A percentile compares a stretch with the other conserved stretches of the same genome.
These are phyloP conservation scores for Numida meleagris DNA, from an alignment of 2,113 vertebrate species.

Conservation along the genomic window DNA sequence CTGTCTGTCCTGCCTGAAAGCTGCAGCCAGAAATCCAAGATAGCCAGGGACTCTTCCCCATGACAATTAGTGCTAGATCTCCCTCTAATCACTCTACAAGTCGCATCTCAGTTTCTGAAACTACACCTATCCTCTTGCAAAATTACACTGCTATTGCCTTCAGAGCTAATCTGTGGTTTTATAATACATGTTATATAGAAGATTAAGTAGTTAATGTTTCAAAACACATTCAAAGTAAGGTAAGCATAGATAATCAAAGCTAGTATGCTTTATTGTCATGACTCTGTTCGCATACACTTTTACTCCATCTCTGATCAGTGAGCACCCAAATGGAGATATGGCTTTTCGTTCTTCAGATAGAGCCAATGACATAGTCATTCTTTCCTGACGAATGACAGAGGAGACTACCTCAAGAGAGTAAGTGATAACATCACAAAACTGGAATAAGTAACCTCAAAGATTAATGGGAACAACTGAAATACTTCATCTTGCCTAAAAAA, in stretches of 20 bases:
- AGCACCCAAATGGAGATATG: neutral
- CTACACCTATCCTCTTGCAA: neutral
- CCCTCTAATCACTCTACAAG: neutral
- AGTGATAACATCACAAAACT: neutral
- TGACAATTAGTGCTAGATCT: neutral
- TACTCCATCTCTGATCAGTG: neutral
- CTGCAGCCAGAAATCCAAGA: neutral
- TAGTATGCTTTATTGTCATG: neutral
- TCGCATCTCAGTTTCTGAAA: neutral
- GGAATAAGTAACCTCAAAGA: neutral
- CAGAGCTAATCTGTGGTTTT: neutral
- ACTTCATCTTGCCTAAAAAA: neutral
- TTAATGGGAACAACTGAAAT: neutral
- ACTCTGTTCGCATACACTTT: neutral
- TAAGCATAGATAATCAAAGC: neutral
- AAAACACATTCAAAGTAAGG: neutral
- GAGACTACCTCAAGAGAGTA: neutral
- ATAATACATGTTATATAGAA: neutral
- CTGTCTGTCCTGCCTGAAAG: neutral
- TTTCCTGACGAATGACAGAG: neutral
- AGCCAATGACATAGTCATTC: neutral
- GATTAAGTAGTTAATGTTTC: neutral
- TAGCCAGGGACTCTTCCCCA: neutral
- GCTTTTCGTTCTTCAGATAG: neutral
- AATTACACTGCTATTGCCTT: neutral